Evolutionary conservation across 1,140 invertebrate genomes (phyloP).

Genomic region (Hydropsyche tenuis): DNA sequence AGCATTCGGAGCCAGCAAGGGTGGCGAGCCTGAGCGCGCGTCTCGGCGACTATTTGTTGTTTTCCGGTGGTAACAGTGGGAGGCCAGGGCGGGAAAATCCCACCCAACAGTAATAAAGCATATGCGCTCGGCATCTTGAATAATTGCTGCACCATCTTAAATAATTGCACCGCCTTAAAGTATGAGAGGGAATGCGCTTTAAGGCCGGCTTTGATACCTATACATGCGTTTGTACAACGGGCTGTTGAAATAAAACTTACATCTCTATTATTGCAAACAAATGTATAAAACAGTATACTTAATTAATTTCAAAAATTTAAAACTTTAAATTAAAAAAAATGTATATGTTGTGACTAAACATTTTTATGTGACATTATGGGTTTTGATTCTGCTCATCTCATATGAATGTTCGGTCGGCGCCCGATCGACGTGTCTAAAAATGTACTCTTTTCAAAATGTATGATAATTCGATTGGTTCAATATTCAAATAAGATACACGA

Average conservation of each 20-base stretch:
- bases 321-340: too few species aligned
- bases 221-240: too few species aligned
- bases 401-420: too few species aligned
- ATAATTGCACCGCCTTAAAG: conserved; percentile 49
- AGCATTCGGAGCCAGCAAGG: neutral
- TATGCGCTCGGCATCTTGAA: conserved; percentile 49
- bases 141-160: conserved; percentile 50
- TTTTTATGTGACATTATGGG: too few species aligned
- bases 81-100: neutral
- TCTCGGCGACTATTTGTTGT: conserved; percentile 8
- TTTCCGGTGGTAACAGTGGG: neutral
- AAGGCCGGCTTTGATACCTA: neutral
- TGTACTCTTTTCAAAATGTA: neutral
- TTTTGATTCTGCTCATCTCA: too few species aligned
- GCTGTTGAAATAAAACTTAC: too few species aligned
- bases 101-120: conserved; percentile 45
- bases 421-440: too few species aligned
- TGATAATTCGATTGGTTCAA: neutral
- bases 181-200: conserved; percentile 46
- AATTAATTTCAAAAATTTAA: too few species aligned
- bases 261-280: too few species aligned
- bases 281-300: too few species aligned
- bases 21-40: neutral
- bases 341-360: too few species aligned
- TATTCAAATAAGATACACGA: neutral